A percentile compares a stretch with the other conserved stretches of the same genome.
phyloP scores from a whole-genome alignment of 2,888 invertebrate genomes.

The Brenthis ino region DNA sequence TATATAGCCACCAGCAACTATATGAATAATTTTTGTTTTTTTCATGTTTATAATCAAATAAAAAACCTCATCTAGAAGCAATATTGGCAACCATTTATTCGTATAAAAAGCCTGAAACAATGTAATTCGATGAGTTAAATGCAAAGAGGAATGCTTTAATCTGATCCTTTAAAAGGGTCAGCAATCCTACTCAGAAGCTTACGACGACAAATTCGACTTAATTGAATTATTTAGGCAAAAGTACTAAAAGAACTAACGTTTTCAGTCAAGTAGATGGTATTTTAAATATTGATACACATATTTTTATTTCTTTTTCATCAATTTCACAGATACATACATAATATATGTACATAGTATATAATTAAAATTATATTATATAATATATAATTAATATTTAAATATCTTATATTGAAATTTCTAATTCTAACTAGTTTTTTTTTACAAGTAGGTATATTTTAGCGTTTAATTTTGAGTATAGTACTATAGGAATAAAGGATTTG shows the following conservation, averaged over 20 bases:
- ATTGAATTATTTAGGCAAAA: conserved; percentile 33
- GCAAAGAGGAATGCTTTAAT: conserved; percentile 32
- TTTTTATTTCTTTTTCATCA: neutral
- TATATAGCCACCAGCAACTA: too few relatives aligned
- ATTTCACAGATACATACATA: neutral
- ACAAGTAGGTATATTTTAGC: too few relatives aligned
- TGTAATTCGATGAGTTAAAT: conserved; percentile 28
- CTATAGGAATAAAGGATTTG: too few relatives aligned
- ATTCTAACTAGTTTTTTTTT: too few relatives aligned
- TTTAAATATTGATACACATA: conserved; percentile 2
- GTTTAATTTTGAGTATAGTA: too few relatives aligned
- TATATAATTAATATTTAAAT: too few relatives aligned
- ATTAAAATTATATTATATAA: too few relatives aligned
- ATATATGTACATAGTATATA: too few relatives aligned
- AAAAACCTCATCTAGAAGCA: too few relatives aligned
- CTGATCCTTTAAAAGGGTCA: conserved; percentile 37
- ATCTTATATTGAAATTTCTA: too few relatives aligned
- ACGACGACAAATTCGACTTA: conserved; percentile 35
- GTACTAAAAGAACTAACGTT: conserved; percentile 6
- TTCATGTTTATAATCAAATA: too few relatives aligned
- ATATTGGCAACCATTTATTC: neutral
- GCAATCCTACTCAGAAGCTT: conserved; percentile 33
- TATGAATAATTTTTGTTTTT: too few relatives aligned
- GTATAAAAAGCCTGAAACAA: neutral
- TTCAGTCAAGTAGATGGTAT: neutral